Base-by-base conservation (phyloP, 2,797 vertebrate genomes). In the Liparis tanakae region DNA sequence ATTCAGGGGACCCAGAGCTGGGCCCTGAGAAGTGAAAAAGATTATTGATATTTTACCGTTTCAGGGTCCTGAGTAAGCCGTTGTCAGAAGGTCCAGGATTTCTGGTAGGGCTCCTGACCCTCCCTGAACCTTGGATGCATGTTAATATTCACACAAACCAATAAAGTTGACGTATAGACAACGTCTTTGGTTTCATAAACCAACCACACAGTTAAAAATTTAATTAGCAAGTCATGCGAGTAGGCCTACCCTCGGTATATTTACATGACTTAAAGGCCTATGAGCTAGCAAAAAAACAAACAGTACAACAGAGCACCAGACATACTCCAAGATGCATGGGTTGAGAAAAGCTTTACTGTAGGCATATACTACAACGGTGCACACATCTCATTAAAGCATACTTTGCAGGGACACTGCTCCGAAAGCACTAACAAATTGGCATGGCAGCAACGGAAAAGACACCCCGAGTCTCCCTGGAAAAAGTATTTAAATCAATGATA, bases 41-140 rank as follows among this genome's bases (percentile, higher is more conserved):
- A 72, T 81, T 65, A 61, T 78, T 53, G 22, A 67, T 77, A 79
- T 70, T 55, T 66, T 67, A 66, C 70, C 64, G 71, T 68, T 57
- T 43, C 41, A 39, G 25, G 33, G 72, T 50, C 43, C 34, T 5
- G 13, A 65, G 57, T 63, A 69, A 69, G 15, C 48, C 72, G 25
- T 67, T 76, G 60, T 67, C 46, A 72, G 14, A 67, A 55, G 50
- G 44, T 72, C 57, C 51, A 22, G 55, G 25, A 48, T 68, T 68
- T 68, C 64, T 68, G 54, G 67, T 43, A 51, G 36, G 12, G 7
- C 50, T 58, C 17, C 55, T 62, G 69, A 77, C 57, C 57, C 33
- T 30, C 48, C 33, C 25, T 67, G 25, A 69, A 58, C 63, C 41
- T 65, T 8, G 9, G 30, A 44, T 34, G 3, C 10, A 50, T 48